Base-by-base conservation (phyloP, 2,113 vertebrate genomes). In the Hypocryptadius cinnamomeus region DNA sequence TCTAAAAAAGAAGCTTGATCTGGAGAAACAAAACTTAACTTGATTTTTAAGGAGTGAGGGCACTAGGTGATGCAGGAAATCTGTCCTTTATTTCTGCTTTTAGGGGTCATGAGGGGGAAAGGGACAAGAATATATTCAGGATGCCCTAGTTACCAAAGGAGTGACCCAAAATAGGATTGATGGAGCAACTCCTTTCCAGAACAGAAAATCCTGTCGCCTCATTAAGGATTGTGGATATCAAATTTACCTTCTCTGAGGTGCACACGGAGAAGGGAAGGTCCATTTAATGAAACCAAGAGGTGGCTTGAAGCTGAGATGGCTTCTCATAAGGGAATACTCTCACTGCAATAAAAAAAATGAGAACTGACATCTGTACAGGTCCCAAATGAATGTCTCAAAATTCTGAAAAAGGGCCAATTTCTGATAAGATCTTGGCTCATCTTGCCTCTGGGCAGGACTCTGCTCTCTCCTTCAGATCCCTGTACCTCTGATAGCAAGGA, bases 401-500 rank as follows among this genome's bases (percentile, higher is more conserved):
- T 47, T 13, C 25, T 45, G 45, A 16, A 44, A 40, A 73, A 35
- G 23, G 5, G 10, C 15, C 21, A 15, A 10, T 81, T 72, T 82
- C 48, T 79, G 44, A 7, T 30, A 63, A 9, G 3, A 20, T 17
- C 59, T 35, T 2, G 1, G 10, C 57, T 65, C 2, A 2, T 39
- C 24, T 79, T 44, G 3, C 8, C 35, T 42, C 25, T 2, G 13
- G 15, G n/a, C 24, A 19, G 35, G 70, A 27, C 15, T 47, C 6
- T 14, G 1, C 1, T 5, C 18, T 37, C 17, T n/a, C 8, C 11
- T 31, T n/a, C 30, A 8, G n/a, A 25, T 6, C 28, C 16, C 22
- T 12, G 5, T 13, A 23, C 4, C 3, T 24, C 15, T 11, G 33
- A 5, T 5, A 50, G 22, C 13, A 54, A 45, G 9, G 19, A 57